Base-by-base conservation (phyloP, 2,797 vertebrate species). In the Kryptopterus vitreolus region DNA sequence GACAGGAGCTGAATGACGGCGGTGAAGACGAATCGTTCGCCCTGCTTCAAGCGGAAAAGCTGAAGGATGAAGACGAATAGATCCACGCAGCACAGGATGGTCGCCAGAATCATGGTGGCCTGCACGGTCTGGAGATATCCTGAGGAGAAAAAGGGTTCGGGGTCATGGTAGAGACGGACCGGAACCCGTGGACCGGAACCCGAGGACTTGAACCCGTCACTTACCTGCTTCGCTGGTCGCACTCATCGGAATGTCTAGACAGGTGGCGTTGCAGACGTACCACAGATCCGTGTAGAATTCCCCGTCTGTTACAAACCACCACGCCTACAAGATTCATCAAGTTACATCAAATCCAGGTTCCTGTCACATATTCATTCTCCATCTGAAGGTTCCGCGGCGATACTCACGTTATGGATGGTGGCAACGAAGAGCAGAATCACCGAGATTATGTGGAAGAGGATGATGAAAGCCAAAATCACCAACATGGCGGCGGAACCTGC, bases 1-100 rank as follows among this genome's bases (percentile, higher is more conserved):
- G 96, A 94, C 87, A 98, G 35, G 15, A 99, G 93, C 89, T 99
- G 96, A 83, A 99, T 95, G 85, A 95, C 35, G 26, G 96, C 95
- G 0, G 97, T 96, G 83, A 98, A 91, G 78, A 97, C 87, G 68
- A 99, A 99, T 88, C 98, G 90, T 88, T 98, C 97, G 48, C 98
- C 98, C 91, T 98, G 96, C 86, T 97, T 95, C 82, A 99, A 94
- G 76, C 93, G 95, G 94, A 99, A 99, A 80, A 99, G 96, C 86
- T 99, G 98, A 20, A 98, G 94, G 87, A 98, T 89, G 89, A 99
- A 99, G 87, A 96, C 90, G 55, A 98, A 93, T 88, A 99, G 95
- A 78, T 95, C 94, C 80, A 97, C 86, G 2, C 96, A 98, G 81
- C 96, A 97, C 76, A 99, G 91, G 78, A 98, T 94, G 55, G 95